Evolutionary conservation across 2,113 vertebrate genomes (phyloP), one percentile per base, ranked within the genome.

Genomic region (Drymodes brunneopygia): DNA sequence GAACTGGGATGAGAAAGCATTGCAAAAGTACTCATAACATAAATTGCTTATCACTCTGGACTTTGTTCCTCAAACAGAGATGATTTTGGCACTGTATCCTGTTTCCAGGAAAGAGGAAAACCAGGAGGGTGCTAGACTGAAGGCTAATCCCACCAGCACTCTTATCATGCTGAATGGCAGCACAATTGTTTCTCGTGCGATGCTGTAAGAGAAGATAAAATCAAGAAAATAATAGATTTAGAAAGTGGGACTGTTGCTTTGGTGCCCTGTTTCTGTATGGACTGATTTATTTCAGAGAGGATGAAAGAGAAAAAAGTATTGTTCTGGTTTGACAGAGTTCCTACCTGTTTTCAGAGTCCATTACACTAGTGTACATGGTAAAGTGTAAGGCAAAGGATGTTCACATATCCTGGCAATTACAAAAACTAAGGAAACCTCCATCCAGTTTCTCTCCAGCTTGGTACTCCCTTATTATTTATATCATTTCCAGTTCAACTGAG

Each of bases 1-100:
- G 94, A 96, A 94, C 2, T 42, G 40, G 75, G 85, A 86, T 94
- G 75, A 86, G 85, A 95, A 94, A 90, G 92, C 65, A 71, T 67
- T 93, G 77, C 86, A 94, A 54, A 94, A 92, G 80, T 50, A 84
- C 60, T 81, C 40, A 1, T 45, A 93, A 88, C 53, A 74, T 23
- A 88, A 95, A 90, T 75, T 88, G 88, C 93, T 92, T 94, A 83
- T 95, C 33, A 35, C 53, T 93, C 47, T 71, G 58, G 50, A 28
- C 47, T 93, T 91, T 88, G 71, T 83, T 88, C 64, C 93, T 90
- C 50, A 82, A 65, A 66, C 47, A 92, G 67, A 40, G 50, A 54
- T 92, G 60, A 45, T 72, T 96, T 94, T 75, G 86, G 65, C 64
- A 64, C 53, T 38, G 10, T 27, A 45, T 60, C 51, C 44, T 29